Base-by-base conservation (phyloP, 2,797 vertebrate species). In the Nyctibius grandis region DNA sequence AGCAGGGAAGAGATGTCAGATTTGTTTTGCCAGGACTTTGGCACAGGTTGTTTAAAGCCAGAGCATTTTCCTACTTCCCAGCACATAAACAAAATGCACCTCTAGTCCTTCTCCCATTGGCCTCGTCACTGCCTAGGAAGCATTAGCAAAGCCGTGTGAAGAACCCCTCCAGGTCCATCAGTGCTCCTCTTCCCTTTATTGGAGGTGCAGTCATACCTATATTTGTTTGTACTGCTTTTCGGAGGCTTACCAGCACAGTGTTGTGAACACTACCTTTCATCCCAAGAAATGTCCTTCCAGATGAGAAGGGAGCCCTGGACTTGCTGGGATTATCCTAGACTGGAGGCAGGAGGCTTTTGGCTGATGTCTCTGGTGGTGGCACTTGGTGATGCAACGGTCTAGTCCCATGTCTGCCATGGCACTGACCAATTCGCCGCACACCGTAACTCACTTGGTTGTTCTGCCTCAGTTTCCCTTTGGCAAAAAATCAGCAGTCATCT, bases 61-160 rank as follows among this genome's bases (percentile, higher is more conserved):
- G 33, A 77, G 51, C 48, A 78, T 48, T 79, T 92, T 88, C 63
- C 23, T 65, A 1, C 22, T 87, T 92, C 11, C 11, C 29, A 7
- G 4, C 1, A 1, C 0, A 0, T n/a, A 93, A 77, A 57, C 28
- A 56, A 69, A 73, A 50, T 1, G 21, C 11, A n/a, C 10, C n/a
- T 68, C 73, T 63, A 67, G 28, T 42, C 25, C 59, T 74, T 42
- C 70, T 70, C n/a, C 54, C 1, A 0, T 42, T 47, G 40, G 29
- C 22, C 36, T 76, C 11, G 0, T 69, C 88, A 73, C 45, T 77
- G 63, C 38, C 59, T 15, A 26, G 54, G 31, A 60, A 83, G 68
- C n/a, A 26, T 36, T 53, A 72, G 29, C 69, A 67, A 25, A 51
- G 74, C 12, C 2, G 0, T 8, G 12, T 26, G 75, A 86, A 76